Percentiles rank a stretch among this genome's conserved stretches.
Evolutionary conservation across 2,888 invertebrate species (phyloP).

Genomic region (Apocheima hispidaria): DNA sequence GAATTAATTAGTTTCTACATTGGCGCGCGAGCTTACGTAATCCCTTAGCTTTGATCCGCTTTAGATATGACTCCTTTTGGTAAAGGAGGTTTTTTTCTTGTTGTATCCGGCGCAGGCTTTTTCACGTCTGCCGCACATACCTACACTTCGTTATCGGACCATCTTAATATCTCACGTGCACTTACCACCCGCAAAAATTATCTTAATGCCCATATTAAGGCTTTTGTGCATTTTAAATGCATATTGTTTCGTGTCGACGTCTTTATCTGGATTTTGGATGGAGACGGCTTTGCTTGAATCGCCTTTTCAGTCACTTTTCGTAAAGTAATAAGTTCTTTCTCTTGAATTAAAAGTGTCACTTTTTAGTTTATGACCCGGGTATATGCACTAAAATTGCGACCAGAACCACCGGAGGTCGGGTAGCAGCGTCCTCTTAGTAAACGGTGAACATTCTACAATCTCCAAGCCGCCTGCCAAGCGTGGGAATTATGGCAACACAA

Average conservation of each 20-base stretch:
- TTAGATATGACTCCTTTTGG: not conserved
- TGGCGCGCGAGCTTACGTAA: too few relatives aligned
- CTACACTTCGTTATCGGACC: constrained; percentile 4
- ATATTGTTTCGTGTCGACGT: constrained; percentile 29
- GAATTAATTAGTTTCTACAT: too few relatives aligned
- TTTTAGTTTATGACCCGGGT: too few relatives aligned
- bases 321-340: not conserved
- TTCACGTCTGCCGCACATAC: not conserved
- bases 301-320: constrained; percentile 10
- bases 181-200: constrained; percentile 24
- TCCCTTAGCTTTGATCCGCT: not conserved
- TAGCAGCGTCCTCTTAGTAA: too few relatives aligned
- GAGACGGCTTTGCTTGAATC: constrained; percentile 5
- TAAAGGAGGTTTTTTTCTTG: not conserved
- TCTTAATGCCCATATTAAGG: constrained; percentile 33
- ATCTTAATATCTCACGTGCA: constrained; percentile 16
- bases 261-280: constrained; percentile 34
- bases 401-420: too few relatives aligned
- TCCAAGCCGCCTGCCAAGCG: too few relatives aligned
- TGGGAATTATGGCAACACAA: too few relatives aligned
- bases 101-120: not conserved
- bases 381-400: too few relatives aligned
- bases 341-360: too few relatives aligned
- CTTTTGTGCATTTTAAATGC: constrained; percentile 38
- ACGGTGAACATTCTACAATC: too few relatives aligned